Evolutionary conservation across 2,113 vertebrate species (phyloP).

Genomic region (Nothoprocta pentlandii): DNA sequence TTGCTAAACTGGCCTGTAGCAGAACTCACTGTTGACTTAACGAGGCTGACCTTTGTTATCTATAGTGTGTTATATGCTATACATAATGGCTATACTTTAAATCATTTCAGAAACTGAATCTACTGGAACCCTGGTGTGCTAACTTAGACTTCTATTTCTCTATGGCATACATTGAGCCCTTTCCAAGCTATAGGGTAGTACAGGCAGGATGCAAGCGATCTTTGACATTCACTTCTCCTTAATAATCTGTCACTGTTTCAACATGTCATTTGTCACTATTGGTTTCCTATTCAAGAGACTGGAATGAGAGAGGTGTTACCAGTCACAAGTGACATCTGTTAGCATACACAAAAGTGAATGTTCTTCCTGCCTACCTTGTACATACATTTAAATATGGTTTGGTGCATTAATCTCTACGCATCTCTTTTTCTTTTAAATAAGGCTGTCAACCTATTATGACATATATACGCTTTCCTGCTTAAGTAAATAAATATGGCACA

Average conservation of each 20-base stretch:
- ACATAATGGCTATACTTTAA: neutral
- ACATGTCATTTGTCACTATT: neutral
- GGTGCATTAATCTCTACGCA: neutral
- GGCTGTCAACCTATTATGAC: neutral
- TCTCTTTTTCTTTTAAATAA: neutral
- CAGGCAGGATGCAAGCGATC: neutral
- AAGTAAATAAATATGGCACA: neutral
- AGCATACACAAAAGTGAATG: neutral
- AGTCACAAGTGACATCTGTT: neutral
- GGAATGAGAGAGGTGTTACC: neutral
- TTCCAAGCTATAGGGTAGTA: neutral
- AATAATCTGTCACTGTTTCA: neutral
- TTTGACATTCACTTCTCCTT: neutral
- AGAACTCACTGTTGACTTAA: neutral
- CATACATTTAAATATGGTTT: neutral
- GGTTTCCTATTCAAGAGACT: neutral
- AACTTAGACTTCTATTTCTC: neutral
- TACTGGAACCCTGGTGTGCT: fast-evolving
- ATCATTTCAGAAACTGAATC: neutral
- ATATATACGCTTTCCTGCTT: neutral
- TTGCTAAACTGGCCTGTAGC: neutral
- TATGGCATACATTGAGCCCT: neutral
- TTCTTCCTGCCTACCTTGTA: neutral
- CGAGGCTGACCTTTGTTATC: neutral
- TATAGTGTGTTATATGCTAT: neutral